Conservation (phyloP, 2,797 vertebrate genomes). For the Phalanger gymnotis region DNA sequence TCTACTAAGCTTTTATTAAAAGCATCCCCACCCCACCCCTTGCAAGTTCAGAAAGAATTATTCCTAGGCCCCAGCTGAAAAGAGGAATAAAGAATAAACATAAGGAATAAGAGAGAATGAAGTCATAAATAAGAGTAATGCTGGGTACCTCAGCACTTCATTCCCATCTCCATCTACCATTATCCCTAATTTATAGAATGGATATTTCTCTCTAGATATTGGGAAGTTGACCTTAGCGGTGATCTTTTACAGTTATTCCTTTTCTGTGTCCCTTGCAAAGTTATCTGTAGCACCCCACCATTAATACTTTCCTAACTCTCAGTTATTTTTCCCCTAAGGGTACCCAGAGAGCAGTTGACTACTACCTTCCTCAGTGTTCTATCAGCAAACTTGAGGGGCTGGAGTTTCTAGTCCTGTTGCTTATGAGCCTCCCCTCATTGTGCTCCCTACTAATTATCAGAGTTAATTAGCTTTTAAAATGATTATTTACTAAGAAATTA, state of each 20-base stretch:
- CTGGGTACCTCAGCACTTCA: neutral
- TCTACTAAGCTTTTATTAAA: neutral
- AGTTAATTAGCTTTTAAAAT: neutral
- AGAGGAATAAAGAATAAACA: neutral
- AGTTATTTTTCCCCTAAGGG: neutral
- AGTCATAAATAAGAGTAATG: neutral
- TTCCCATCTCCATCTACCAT: slow-evolving; percentile 21
- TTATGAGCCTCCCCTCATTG: neutral
- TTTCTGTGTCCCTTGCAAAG: slow-evolving; percentile 7
- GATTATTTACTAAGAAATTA: neutral
- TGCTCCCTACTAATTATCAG: neutral
- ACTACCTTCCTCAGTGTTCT: neutral
- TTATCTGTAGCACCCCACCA: neutral
- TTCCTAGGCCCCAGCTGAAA: neutral
- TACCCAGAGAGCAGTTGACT: neutral
- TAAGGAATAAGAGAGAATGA: slow-evolving; percentile 24
- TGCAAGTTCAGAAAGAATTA: neutral
- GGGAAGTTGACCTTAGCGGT: slow-evolving; percentile 13
- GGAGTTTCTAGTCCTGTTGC: neutral
- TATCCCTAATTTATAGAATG: slow-evolving; percentile 1
- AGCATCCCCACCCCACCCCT: neutral
- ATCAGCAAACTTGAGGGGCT: neutral
- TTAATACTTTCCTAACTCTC: neutral
- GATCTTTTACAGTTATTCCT: slow-evolving; percentile 20
- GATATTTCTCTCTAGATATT: slow-evolving; percentile 1